Base-by-base conservation (phyloP, 2,113 vertebrate genomes). In the Megalops atlanticus region DNA sequence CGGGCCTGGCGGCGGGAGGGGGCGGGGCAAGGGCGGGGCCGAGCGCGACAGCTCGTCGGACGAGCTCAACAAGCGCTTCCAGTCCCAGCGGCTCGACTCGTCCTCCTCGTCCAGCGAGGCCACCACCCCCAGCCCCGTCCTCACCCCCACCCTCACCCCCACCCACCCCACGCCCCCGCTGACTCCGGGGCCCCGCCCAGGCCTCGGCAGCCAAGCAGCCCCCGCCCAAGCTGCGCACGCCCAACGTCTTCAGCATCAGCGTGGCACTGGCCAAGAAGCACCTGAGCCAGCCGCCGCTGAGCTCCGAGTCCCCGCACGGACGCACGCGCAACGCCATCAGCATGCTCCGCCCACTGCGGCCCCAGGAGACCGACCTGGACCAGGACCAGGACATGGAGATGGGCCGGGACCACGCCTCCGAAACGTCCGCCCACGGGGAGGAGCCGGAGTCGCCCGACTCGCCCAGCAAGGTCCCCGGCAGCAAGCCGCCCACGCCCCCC, bases 301-400 rank as follows among this genome's bases (percentile, higher is more conserved):
- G 94, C 87, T 95, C 93, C 0, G 96, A 98, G 80, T 92, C 89
- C 1, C 85, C 94, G 47, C 95, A 95, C 71, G 94, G 96, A 6
- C 93, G 90, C 24, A 96, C 96, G 0, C 95, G 98, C 72, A 99
- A 98, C 33, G 97, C 97, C n/a, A 96, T 99, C 84, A 99, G 98
- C 90, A 97, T 99, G 97, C 94, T 99, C 72, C 95, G 96, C 14
- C 96, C 96, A 0, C 94, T 95, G 79, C 92, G 90, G 41, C 96
- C 94, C 4, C 95, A 96, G 87, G 97, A 99, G 87, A 96, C 95
- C 0, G 96, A 98, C 86, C 93, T 97, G 3, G 95, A 98, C 83
- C 82, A 87, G 83, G 58, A 73, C 70, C 89, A 85, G 72, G 93
- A 89, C 72, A 91, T 94, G 83, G 94, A 96, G 81, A 88, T 83